These are phyloP conservation scores for Hormaphis cornu DNA, from an alignment of 1,140 invertebrate species.

Conservation along the genomic window DNA sequence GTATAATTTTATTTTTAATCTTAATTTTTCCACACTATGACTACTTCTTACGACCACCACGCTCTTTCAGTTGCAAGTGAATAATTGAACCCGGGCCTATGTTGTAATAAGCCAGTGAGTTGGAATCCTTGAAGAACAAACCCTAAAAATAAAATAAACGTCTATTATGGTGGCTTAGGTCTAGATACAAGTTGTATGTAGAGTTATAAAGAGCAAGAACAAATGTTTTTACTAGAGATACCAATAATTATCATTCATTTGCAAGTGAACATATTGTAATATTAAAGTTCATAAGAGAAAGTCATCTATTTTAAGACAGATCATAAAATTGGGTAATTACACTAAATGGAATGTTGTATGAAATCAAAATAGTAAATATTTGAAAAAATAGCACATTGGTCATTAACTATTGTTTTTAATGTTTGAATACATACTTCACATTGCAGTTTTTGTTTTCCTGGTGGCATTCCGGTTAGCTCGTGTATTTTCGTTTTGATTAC, in stretches of 20 bases:
- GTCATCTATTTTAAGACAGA: too few relatives aligned
- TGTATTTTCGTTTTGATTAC: constrained; percentile 52
- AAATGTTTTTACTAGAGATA: too few relatives aligned
- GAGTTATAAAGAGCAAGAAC: too few relatives aligned
- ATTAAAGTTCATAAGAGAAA: too few relatives aligned
- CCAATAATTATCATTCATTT: too few relatives aligned
- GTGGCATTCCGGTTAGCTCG: constrained; percentile 34
- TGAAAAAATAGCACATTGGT: constrained; percentile 32
- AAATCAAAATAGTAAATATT: constrained; percentile 28
- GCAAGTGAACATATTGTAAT: too few relatives aligned
- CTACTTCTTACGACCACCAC: constrained; percentile 96
- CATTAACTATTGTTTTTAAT: constrained; percentile 25
- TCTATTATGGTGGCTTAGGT: neutral
- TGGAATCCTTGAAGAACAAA: constrained; percentile 95
- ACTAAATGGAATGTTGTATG: too few relatives aligned
- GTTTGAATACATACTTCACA: constrained; percentile 57
- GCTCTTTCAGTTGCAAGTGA: constrained; percentile 87
- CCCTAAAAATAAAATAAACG: constrained; percentile 56
- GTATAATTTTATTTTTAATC: too few relatives aligned
- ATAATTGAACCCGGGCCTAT: constrained; percentile 72
- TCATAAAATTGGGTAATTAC: too few relatives aligned
- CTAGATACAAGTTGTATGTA: too few relatives aligned
- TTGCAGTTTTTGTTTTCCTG: constrained; percentile 87
- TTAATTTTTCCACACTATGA: constrained; percentile 10
- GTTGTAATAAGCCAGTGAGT: constrained; percentile 93